Conservation (phyloP, 2,113 vertebrate genomes). For the Eupsittula cactorum region DNA sequence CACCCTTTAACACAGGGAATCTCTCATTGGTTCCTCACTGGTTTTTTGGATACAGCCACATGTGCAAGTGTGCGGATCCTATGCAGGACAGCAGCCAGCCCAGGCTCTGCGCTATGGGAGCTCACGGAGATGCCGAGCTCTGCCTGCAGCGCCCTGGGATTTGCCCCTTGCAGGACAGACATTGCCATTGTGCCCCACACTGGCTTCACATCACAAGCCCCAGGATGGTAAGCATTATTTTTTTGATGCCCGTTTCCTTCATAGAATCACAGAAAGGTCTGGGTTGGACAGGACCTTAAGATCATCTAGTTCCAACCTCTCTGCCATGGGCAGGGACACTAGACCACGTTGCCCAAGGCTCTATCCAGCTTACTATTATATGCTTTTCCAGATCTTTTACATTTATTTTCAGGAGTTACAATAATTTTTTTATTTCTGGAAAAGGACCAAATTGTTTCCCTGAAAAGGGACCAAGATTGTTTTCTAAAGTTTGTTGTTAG, state of each 20-base stretch:
- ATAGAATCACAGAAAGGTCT: neutral
- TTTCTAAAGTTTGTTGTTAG: neutral
- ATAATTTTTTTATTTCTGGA: neutral
- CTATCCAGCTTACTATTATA: neutral
- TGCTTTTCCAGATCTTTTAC: neutral
- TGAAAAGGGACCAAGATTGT: neutral
- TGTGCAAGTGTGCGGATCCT: accelerated
- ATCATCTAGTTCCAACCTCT: neutral
- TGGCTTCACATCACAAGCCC: neutral
- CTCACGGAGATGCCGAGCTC: neutral
- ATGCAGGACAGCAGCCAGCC: neutral
- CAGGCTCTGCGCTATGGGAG: accelerated
- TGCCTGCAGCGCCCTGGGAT: neutral
- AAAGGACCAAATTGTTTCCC: neutral
- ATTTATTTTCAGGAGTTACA: neutral
- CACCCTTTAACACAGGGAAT: neutral
- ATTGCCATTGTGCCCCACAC: neutral
- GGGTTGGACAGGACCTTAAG: neutral
- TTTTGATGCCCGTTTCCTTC: neutral
- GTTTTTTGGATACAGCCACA: neutral
- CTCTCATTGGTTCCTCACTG: neutral
- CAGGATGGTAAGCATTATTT: neutral
- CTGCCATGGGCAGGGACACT: neutral
- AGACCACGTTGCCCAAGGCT: neutral
- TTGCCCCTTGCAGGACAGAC: neutral